Evolutionary conservation across 2,113 vertebrate species (phyloP), one percentile per base, ranked within the genome.

Genomic region (Rhabdornis inornatus): DNA sequence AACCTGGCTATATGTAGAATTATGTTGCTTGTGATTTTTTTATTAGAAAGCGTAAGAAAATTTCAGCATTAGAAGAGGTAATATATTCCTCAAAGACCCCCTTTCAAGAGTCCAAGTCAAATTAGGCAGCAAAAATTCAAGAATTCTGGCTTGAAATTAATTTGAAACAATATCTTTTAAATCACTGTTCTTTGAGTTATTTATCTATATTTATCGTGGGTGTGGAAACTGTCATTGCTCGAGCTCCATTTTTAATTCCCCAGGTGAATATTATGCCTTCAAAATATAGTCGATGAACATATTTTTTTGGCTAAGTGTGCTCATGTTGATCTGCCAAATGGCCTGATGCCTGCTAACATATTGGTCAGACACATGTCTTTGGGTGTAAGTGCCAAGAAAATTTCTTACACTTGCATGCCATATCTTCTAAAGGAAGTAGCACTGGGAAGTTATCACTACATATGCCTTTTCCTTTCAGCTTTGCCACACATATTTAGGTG

Each of bases 351-450:
- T 91, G 83, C 92, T 93, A 95, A 77, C 85, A 92, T 87, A 66
- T 69, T 90, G 64, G 65, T 94, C 90, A 93, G 65, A 95, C 89
- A 91, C 57, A 95, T 95, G 84, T 79, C 88, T 92, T 90, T 20
- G 50, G 49, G 59, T n/a, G 22, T 79, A 52, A 81, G 49, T 17
- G 89, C 89, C 94, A 95, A 83, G 77, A 93, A 88, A 71, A 42
- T 77, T 95, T 88, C 81, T 65, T 53, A 49, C 63, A n/a, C 74
- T 89, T 82, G 37, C 57, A 55, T 10, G 15, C 63, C 1, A 0
- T 39, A 55, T 90, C 93, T 94, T 79, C 65, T n/a, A 71, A 89
- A 82, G 80, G 53, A 78, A 89, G 27, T 25, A 87, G 47, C 47
- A 53, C 40, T 15, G 56, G 75, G 60, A 37, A 3, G 2, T 56